A percentile compares a stretch with the other conserved stretches of the same genome.
These are phyloP conservation scores for Drosophila azteca DNA, from an alignment of 1,140 invertebrate genomes.

Conservation along the genomic window DNA sequence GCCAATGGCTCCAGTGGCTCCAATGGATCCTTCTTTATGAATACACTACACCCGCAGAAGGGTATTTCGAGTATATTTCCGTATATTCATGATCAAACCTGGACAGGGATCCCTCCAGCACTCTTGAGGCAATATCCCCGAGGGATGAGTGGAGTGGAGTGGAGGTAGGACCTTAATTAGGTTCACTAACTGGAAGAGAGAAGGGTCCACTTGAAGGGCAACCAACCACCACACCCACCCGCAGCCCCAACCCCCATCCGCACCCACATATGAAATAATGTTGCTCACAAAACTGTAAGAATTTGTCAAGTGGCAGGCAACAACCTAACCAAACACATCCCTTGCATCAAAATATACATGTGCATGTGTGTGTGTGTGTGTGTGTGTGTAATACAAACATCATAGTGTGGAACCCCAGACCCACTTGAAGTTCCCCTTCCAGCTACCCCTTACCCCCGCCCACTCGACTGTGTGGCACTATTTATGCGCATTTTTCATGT, in stretches of 20 bases:
- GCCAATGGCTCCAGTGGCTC: background rate
- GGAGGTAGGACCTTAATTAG: conserved; percentile 27
- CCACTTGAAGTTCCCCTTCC: conserved; percentile 46
- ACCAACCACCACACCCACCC: too few relatives aligned
- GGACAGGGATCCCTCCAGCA: background rate
- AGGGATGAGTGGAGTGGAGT: background rate
- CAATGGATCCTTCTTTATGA: conserved; percentile 15
- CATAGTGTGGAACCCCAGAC: conserved; percentile 16
- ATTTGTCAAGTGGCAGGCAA: conserved; percentile 74
- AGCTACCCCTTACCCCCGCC: too few relatives aligned
- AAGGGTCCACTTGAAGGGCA: conserved; percentile 6
- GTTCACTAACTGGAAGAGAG: conserved; percentile 45
- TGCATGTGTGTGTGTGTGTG: conserved; percentile 4
- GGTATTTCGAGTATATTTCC: conserved; percentile 2
- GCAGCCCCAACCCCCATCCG: too few relatives aligned
- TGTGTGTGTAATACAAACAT: conserved; percentile 19
- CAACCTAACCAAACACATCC: conserved; percentile 43
- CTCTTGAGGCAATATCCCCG: conserved; percentile 2
- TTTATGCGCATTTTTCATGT: conserved; percentile 74
- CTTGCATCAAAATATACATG: conserved; percentile 20
- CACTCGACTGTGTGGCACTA: conserved; percentile 35
- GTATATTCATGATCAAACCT: conserved; percentile 10
- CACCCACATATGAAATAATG: conserved; percentile 46
- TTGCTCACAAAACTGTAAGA: conserved; percentile 71
- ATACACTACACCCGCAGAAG: conserved; percentile 36